Percentiles rank a stretch among this genome's conserved stretches.
Conservation (phyloP, 2,113 vertebrate species). For the Brevimyrus niger region DNA sequence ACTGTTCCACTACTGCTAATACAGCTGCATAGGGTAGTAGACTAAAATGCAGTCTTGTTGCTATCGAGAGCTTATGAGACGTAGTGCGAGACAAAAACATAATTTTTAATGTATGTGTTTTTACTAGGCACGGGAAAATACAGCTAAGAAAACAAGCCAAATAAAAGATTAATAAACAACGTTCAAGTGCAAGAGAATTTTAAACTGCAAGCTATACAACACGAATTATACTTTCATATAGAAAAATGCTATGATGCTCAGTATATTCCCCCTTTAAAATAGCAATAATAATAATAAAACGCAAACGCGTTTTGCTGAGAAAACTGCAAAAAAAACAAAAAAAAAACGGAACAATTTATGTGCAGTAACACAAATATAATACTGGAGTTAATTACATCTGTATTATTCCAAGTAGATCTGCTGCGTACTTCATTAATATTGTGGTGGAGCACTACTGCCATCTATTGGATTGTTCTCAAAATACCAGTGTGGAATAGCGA, state of each 20-base stretch:
- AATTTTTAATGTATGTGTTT: not conserved
- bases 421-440: not conserved
- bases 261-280: not conserved
- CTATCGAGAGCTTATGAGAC: not conserved
- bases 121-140: not conserved
- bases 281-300: not conserved
- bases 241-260: not conserved
- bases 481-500: slow-evolving; percentile 30
- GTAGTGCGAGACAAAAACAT: not conserved
- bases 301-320: not conserved
- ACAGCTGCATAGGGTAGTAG: not conserved
- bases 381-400: not conserved
- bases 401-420: not conserved
- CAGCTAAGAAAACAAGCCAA: not conserved
- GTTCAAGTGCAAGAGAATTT: not conserved
- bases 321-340: not conserved
- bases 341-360: not conserved
- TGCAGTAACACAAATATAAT: not conserved
- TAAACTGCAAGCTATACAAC: not conserved
- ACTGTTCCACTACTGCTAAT: not conserved
- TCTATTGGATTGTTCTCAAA: slow-evolving; percentile 41
- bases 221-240: not conserved
- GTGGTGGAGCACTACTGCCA: slow-evolving; percentile 71
- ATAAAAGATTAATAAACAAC: not conserved
- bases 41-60: not conserved